Evolutionary conservation across 2,113 vertebrate species (phyloP).

Genomic region (Eonycteris spelaea): DNA sequence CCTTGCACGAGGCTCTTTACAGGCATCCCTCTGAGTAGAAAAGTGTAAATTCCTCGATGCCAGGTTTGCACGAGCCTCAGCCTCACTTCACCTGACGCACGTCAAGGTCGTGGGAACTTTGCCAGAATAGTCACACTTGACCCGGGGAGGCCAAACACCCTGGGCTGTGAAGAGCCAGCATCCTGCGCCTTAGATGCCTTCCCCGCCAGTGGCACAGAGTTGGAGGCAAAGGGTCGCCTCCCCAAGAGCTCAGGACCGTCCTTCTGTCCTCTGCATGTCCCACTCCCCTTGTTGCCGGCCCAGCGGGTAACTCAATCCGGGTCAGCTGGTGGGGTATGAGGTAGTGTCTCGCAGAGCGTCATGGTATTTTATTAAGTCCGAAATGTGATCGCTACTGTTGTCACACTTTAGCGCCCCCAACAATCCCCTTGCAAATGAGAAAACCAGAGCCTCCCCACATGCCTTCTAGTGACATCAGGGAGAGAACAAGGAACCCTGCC

Average conservation of each 20-base stretch:
- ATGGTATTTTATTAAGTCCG: slow-evolving; percentile 83
- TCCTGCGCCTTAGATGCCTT: not conserved
- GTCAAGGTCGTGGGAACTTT: accelerated
- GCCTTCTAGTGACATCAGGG: slow-evolving; percentile 79
- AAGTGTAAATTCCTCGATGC: not conserved
- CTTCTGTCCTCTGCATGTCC: slow-evolving; percentile 23
- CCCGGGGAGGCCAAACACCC: not conserved
- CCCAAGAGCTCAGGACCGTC: not conserved
- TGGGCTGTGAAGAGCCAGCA: not conserved
- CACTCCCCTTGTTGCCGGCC: slow-evolving; percentile 42
- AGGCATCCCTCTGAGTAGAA: not conserved
- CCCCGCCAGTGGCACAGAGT: accelerated
- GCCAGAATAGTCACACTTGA: not conserved
- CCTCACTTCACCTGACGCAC: accelerated
- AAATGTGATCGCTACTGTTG: slow-evolving; percentile 86
- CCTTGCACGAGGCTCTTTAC: not conserved
- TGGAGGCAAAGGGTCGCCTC: not conserved
- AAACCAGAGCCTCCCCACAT: slow-evolving; percentile 82
- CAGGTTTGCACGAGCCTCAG: not conserved
- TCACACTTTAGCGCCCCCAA: slow-evolving; percentile 81
- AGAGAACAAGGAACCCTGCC: not conserved
- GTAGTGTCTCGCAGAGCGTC: slow-evolving; percentile 85
- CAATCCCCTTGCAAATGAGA: slow-evolving; percentile 84
- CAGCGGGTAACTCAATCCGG: slow-evolving; percentile 75
- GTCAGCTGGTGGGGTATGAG: slow-evolving; percentile 82